Evolutionary conservation across 2,888 invertebrate genomes (phyloP).

Genomic region (Morpho achilles): DNA sequence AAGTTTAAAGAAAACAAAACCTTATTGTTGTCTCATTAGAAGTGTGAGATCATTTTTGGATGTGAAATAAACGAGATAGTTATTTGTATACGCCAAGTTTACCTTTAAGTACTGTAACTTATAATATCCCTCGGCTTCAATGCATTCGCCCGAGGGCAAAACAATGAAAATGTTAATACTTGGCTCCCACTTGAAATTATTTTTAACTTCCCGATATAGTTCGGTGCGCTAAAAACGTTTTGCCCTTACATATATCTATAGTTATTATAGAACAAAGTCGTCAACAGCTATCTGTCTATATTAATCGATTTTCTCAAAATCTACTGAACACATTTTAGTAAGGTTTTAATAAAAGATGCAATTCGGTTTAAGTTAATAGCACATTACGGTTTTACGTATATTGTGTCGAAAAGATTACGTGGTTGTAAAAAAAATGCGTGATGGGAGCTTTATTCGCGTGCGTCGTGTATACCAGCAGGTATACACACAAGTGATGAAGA

Average conservation of each 20-base stretch:
- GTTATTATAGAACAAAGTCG: no score
- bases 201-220: conserved; percentile 49
- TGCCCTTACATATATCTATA: conserved; percentile 6
- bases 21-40: conserved; percentile 26
- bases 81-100: conserved; percentile 61
- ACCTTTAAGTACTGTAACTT: conserved; percentile 73
- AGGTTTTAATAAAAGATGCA: no score
- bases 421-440: no score
- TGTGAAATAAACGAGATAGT: conserved; percentile 25
- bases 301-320: no score
- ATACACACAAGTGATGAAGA: no score
- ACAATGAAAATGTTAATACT: conserved; percentile 73
- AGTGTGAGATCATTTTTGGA: conserved; percentile 23
- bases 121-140: conserved; percentile 68
- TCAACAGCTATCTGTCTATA: no score
- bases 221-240: conserved; percentile 23
- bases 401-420: no score
- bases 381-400: no score
- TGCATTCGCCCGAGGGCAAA: conserved; percentile 59
- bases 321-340: no score
- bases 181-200: conserved; percentile 46
- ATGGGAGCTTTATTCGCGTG: no score
- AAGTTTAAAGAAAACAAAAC: conserved; percentile 30
- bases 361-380: no score
- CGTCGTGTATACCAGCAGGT: no score